Evolutionary conservation across 2,888 invertebrate genomes (phyloP).

Genomic region (Dugesia japonica): DNA sequence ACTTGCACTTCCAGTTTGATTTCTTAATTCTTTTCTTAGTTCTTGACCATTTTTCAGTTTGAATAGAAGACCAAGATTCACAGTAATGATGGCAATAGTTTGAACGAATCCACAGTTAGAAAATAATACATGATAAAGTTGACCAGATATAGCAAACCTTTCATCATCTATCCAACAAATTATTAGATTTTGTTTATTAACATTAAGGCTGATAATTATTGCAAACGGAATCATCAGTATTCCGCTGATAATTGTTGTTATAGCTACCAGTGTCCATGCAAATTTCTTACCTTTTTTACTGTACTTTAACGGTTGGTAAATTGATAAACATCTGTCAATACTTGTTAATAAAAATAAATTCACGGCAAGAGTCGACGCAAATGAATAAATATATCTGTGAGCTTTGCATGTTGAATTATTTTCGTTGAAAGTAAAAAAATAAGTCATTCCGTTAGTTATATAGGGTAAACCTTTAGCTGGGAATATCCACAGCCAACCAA

Average conservation of each 20-base stretch:
- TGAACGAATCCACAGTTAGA: conserved; percentile 28
- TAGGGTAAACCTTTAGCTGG: conserved; percentile 33
- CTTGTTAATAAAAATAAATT: conserved; percentile 22
- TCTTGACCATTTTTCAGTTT: conserved; percentile 14
- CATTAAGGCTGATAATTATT: background rate
- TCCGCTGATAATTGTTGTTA: background rate
- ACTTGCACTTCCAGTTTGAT: background rate
- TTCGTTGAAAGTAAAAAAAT: conserved; percentile 31
- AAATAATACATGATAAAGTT: conserved; percentile 17
- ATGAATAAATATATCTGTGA: conserved; percentile 28
- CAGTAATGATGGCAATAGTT: background rate
- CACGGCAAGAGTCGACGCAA: conserved; percentile 16
- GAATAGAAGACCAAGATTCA: background rate
- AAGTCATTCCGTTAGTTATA: conserved; percentile 17
- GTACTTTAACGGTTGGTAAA: conserved; percentile 30
- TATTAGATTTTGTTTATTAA: conserved; percentile 13
- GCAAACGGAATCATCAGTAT: conserved; percentile 11
- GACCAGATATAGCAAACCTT: background rate
- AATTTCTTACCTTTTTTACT: background rate
- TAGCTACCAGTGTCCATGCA: background rate
- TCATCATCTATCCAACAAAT: conserved; percentile 17
- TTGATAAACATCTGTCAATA: conserved; percentile 26
- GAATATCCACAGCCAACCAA: conserved; percentile 34
- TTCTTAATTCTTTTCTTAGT: conserved; percentile 5
- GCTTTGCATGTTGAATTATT: background rate